A percentile compares a stretch with the other conserved stretches of the same genome.
Conservation (phyloP, 1,140 invertebrate genomes). For the Carposina sasakii region DNA sequence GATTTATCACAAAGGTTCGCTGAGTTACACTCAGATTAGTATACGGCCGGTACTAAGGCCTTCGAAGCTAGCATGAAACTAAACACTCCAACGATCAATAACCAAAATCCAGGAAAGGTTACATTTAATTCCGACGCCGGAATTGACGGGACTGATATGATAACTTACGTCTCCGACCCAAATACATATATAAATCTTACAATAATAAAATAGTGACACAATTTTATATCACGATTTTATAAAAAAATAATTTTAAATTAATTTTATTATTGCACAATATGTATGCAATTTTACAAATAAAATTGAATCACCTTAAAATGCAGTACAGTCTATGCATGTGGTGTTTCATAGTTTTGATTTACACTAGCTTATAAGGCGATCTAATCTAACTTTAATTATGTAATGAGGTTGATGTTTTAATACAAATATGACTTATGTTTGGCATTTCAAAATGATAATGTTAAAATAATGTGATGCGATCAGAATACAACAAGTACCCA, state of each 20-base stretch:
- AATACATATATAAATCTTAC: no score
- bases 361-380: conserved; percentile 54
- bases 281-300: conserved; percentile 33
- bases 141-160: no score
- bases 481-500: background rate
- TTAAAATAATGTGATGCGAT: conserved; percentile 47
- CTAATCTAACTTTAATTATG: conserved; percentile 48
- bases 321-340: conserved; percentile 61
- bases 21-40: conserved; percentile 49
- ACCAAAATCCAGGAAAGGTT: no score
- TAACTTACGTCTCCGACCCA: no score
- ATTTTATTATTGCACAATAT: conserved; percentile 27
- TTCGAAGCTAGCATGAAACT: no score
- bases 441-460: conserved; percentile 37
- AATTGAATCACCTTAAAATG: conserved; percentile 55
- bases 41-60: no score
- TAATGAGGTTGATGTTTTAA: conserved; percentile 57
- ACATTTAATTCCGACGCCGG: no score
- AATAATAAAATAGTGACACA: no score
- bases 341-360: conserved; percentile 46
- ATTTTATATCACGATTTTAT: conserved; percentile 13
- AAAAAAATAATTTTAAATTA: conserved; percentile 24
- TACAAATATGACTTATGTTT: conserved; percentile 54
- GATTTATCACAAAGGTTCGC: conserved; percentile 50
- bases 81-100: no score